Evolutionary conservation across 2,888 invertebrate species (phyloP).

Genomic region (Pedicia rivosa): DNA sequence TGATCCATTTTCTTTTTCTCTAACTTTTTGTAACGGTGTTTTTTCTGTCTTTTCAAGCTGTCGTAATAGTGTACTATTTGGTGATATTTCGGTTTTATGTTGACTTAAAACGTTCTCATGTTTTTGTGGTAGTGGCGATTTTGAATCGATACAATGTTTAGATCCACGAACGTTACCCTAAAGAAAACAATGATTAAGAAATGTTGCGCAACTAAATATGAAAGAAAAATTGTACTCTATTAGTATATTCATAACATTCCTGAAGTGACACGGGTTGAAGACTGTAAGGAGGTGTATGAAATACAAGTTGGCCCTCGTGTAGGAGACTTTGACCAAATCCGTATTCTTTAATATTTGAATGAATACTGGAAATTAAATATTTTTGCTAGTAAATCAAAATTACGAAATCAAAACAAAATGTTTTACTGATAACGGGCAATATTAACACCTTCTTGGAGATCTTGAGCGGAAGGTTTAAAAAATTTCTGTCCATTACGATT

Average conservation of each 20-base stretch:
- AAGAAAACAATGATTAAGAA: neutral
- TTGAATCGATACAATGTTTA: conserved; percentile 20
- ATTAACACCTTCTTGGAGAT: conserved; percentile 67
- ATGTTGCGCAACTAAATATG: too few species aligned
- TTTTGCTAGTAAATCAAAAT: conserved; percentile 1
- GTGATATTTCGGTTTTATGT: conserved; percentile 9
- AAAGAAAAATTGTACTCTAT: too few species aligned
- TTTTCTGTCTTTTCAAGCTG: neutral
- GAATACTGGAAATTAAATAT: conserved; percentile 35
- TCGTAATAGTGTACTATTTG: conserved; percentile 8
- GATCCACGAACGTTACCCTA: conserved; percentile 21
- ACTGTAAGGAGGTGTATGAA: conserved; percentile 80
- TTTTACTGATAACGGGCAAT: conserved; percentile 43
- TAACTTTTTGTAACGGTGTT: conserved; percentile 23
- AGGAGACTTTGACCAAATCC: conserved; percentile 91
- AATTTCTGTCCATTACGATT: conserved; percentile 80
- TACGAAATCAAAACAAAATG: conserved; percentile 29
- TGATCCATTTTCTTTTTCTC: conserved; percentile 28
- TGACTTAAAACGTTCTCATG: conserved; percentile 5
- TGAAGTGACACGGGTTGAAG: conserved; percentile 59
- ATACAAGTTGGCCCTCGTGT: conserved; percentile 71
- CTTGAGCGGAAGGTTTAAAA: conserved; percentile 69
- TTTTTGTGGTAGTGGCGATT: conserved; percentile 11
- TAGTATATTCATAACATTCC: conserved; percentile 36
- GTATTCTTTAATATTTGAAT: conserved; percentile 63